Percentiles rank a stretch among this genome's conserved stretches.
Evolutionary conservation across 1,140 invertebrate genomes (phyloP).

Genomic region (Sycophaga agraensis): DNA sequence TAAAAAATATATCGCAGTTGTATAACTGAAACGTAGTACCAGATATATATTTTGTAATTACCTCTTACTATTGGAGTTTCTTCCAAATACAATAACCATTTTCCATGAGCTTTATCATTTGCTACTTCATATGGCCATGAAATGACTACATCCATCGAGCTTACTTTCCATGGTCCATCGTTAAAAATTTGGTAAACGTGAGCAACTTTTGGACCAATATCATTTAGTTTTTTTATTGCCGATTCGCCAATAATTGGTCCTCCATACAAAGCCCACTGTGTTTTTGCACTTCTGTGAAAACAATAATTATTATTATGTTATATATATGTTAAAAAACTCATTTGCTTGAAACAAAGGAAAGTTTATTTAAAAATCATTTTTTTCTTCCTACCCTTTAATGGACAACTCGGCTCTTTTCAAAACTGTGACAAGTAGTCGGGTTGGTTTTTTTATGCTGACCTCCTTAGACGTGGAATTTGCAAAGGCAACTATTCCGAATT

Average conservation of each 20-base stretch:
- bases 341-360: neutral
- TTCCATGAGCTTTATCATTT: conserved; percentile 74
- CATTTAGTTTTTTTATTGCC: conserved; percentile 77
- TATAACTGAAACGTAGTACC: neutral
- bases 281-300: conserved; percentile 53
- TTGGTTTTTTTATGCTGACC: conserved; percentile 60
- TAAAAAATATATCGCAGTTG: neutral
- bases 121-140: conserved; percentile 89
- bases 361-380: neutral
- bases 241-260: conserved; percentile 80
- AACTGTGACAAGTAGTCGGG: conserved; percentile 66
- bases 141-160: conserved; percentile 76
- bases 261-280: conserved; percentile 74
- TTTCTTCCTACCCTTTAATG: conserved; percentile 70
- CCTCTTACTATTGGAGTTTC: conserved; percentile 74
- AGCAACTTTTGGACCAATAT: conserved; percentile 80
- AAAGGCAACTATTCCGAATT: conserved; percentile 72
- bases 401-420: conserved; percentile 80
- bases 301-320: neutral
- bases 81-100: conserved; percentile 90
- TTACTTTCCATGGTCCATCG: conserved; percentile 82
- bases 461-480: conserved; percentile 87
- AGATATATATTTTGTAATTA: conserved; percentile 36
- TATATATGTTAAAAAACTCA: conserved; percentile 3
- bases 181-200: conserved; percentile 89